Evolutionary conservation across 2,888 invertebrate genomes (phyloP).

Genomic region (Dioctria linearis): DNA sequence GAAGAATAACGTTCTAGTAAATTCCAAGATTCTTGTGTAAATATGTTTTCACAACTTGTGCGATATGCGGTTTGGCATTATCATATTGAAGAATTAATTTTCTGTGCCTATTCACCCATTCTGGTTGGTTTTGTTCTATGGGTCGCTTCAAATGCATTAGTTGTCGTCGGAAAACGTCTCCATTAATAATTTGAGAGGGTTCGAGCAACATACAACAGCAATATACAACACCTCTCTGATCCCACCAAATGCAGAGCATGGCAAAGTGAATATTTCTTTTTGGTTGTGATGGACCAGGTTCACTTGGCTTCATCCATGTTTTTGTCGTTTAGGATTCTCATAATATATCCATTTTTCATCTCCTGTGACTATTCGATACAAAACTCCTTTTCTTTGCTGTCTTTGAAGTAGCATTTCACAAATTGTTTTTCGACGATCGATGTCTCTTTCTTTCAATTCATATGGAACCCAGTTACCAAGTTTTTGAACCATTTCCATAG

Average conservation of each 20-base stretch:
- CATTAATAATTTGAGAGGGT: conserved; percentile 1
- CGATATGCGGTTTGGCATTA: not conserved
- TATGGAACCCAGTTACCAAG: not conserved
- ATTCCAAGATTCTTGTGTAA: too few relatives aligned
- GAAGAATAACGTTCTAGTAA: too few relatives aligned
- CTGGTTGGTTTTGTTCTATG: not conserved
- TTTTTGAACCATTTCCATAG: not conserved
- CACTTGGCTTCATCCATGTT: conserved; percentile 27
- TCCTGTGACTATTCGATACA: conserved; percentile 9
- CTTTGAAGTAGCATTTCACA: not conserved
- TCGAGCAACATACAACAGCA: not conserved
- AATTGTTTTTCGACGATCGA: not conserved
- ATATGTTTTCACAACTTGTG: not conserved
- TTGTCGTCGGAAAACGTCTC: not conserved
- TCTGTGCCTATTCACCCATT: not conserved
- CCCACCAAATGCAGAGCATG: conserved; percentile 46
- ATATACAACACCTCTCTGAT: conserved; percentile 26
- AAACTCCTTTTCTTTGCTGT: conserved; percentile 7
- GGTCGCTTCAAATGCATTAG: not conserved
- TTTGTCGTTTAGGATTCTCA: conserved; percentile 40
- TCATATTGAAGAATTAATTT: not conserved
- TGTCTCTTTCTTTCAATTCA: not conserved
- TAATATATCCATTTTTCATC: conserved; percentile 4
- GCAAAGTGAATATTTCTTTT: conserved; percentile 2
- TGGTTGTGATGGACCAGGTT: conserved; percentile 29